Percentiles rank a stretch among this genome's conserved stretches.
Conservation (phyloP, 2,113 vertebrate species). For the Eretmochelys imbricata region DNA sequence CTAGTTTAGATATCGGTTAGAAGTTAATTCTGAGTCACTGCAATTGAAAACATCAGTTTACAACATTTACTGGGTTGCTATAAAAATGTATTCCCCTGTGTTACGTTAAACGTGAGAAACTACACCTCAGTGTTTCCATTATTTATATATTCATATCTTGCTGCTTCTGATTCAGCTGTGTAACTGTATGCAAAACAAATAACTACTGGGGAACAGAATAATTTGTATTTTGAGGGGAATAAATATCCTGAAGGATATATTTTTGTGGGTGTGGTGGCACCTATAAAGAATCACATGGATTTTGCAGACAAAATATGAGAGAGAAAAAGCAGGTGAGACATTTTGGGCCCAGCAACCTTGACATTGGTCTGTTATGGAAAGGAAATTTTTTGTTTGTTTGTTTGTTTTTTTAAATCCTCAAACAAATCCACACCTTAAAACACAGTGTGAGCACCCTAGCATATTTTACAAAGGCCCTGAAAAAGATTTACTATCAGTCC, state of each 20-base stretch:
- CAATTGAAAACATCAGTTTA: constrained; percentile 89
- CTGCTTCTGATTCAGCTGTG: constrained; percentile 75
- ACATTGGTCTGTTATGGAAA: neutral
- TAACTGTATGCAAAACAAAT: constrained; percentile 76
- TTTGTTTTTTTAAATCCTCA: neutral
- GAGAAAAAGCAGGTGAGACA: neutral
- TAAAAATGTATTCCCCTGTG: constrained; percentile 83
- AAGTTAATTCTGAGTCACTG: constrained; percentile 80
- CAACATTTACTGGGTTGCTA: constrained; percentile 82
- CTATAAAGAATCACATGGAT: constrained; percentile 57
- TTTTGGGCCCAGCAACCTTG: neutral
- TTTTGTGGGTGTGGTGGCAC: neutral
- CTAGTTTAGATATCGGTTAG: constrained; percentile 82
- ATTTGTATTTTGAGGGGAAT: constrained; percentile 70
- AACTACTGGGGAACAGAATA: constrained; percentile 71
- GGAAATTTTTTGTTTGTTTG: constrained; percentile 1
- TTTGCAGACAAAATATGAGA: constrained; percentile 56
- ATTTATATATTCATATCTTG: constrained; percentile 77
- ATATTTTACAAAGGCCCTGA: neutral
- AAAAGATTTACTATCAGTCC: neutral
- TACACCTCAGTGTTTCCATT: constrained; percentile 75
- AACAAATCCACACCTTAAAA: neutral
- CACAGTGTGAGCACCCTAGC: accelerated
- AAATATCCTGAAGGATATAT: constrained; percentile 58
- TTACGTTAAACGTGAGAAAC: constrained; percentile 77